phyloP scores from a whole-genome alignment of 2,113 vertebrate species.

The Cathartes aura region DNA sequence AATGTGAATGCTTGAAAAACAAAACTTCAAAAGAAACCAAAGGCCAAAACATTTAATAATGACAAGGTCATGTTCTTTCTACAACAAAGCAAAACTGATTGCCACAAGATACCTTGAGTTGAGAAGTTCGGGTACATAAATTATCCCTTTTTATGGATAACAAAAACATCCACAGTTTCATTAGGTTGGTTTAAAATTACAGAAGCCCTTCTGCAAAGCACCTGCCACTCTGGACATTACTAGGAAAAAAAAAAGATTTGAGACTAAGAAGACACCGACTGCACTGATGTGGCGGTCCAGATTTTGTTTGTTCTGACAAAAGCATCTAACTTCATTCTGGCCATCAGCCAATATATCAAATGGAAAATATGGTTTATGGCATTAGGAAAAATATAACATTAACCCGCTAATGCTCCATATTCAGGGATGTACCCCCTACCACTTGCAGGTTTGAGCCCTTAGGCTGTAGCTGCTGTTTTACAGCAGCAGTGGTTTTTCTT shows the following conservation, averaged over 20 bases:
- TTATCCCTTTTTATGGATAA: not conserved
- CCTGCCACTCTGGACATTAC: not conserved
- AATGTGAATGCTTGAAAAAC: not conserved
- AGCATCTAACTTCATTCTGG: not conserved
- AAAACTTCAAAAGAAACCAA: not conserved
- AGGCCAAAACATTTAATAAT: not conserved
- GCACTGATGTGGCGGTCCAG: not conserved
- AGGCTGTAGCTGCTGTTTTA: constrained; percentile 10
- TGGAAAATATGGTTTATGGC: not conserved
- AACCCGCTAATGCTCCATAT: constrained; percentile 33
- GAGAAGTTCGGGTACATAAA: not conserved
- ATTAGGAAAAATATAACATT: constrained; percentile 47
- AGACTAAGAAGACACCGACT: not conserved
- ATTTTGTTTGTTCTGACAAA: constrained; percentile 10
- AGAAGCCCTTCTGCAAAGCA: not conserved
- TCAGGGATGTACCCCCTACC: constrained; percentile 20
- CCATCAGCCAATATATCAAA: constrained; percentile 27
- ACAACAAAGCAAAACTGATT: not conserved
- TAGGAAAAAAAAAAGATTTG: not conserved
- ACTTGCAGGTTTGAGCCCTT: constrained; percentile 54
- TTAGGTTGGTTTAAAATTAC: not conserved
- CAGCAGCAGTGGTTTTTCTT: not conserved
- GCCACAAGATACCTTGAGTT: not conserved
- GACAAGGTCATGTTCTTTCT: not conserved
- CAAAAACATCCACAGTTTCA: not conserved